Conservation (phyloP, 1,140 invertebrate genomes). For the Mylabris phalerata region DNA sequence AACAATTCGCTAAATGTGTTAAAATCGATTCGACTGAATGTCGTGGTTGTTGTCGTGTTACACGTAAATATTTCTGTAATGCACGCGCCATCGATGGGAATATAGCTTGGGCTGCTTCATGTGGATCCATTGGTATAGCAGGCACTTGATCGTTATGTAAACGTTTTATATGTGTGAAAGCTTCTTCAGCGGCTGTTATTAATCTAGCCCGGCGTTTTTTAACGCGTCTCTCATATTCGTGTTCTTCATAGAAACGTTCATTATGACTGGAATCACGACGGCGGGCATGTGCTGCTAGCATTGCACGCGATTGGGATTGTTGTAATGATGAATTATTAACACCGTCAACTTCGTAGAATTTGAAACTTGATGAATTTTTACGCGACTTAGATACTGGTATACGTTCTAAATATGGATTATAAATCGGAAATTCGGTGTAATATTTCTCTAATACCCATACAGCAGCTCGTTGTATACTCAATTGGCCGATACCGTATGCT, state of each 20-base stretch:
- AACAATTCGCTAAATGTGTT: constrained; percentile 78
- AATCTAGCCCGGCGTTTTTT: constrained; percentile 83
- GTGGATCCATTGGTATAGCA: constrained; percentile 76
- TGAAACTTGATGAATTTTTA: constrained; percentile 76
- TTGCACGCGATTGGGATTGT: constrained; percentile 56
- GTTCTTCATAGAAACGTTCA: constrained; percentile 95
- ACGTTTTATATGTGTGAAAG: constrained; percentile 91
- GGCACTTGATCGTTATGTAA: constrained; percentile 59
- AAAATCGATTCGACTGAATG: constrained; percentile 90
- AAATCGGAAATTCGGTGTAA: constrained; percentile 93
- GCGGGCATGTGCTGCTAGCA: constrained; percentile 61
- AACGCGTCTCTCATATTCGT: constrained; percentile 91
- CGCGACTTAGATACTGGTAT: constrained; percentile 78
- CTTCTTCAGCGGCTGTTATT: constrained; percentile 90
- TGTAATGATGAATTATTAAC: constrained; percentile 63
- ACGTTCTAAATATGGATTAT: constrained; percentile 92
- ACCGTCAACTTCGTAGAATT: constrained; percentile 95
- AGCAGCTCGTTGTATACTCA: constrained; percentile 92
- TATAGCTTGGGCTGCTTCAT: constrained; percentile 93
- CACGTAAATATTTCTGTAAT: constrained; percentile 91
- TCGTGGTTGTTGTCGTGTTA: constrained; percentile 90
- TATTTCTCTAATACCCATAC: constrained; percentile 92
- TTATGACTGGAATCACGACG: constrained; percentile 84
- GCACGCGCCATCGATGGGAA: constrained; percentile 93
- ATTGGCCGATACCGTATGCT: constrained; percentile 80